Base-by-base conservation (phyloP, 2,113 vertebrate genomes). In the Cebidichthys violaceus region DNA sequence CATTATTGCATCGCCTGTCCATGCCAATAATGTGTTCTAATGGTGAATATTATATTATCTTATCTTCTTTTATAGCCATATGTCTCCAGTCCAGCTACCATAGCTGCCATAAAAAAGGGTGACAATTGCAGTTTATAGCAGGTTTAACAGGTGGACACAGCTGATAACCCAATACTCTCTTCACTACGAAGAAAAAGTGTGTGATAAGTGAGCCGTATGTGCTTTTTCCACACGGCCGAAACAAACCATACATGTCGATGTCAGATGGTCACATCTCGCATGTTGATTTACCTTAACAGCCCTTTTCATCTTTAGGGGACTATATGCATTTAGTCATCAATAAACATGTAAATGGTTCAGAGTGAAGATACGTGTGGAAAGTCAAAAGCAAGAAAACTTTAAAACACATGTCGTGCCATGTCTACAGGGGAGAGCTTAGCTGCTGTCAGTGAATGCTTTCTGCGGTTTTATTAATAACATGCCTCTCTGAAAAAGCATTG, bases 391-490 rank as follows among this genome's bases (percentile, higher is more conserved):
- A 20, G 43, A 54, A 0, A 39, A 79, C 37, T 65, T 29, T 2
- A 29, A 29, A 76, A 79, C 64, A 70, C 7, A 2, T 73, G 50
- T 27, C 0, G 33, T 50, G 6, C 17, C 50, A 75, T 61, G 66
- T 75, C 80, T 75, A 1, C 17, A 15, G 45, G n/a, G 22, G 57
- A 74, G 81, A 81, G 79, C 61, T 72, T 78, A 70, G 70, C 71
- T 27, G 82, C 87, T 90, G 87, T 93, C 89, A 90, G 81, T 86
- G 70, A 75, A 82, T 76, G 81, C 83, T 78, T 61, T 83, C 83
- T 82, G 86, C 59, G 80, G 54, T 85, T 89, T 87, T 89, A 91
- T 91, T 92, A 88, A 92, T 91, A 90, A 85, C 87, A 68, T 65
- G 77, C 86, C 77, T 81, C 54, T 52, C 22, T 85, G 75, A 87